Conservation (phyloP, 53 echinoderm and acorn worm species). For the Antedon mediterranea region DNA sequence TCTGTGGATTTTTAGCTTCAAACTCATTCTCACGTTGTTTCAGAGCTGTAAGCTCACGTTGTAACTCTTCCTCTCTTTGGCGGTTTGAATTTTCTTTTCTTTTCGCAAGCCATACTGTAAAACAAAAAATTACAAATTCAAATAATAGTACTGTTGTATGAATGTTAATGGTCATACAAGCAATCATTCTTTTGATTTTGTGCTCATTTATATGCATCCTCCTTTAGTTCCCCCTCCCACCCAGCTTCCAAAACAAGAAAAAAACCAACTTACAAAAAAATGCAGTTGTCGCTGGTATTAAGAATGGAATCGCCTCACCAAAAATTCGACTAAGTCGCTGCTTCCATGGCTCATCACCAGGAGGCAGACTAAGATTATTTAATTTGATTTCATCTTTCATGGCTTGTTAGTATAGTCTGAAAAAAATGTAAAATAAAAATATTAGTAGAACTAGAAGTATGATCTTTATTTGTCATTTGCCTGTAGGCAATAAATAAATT, state of each 20-base stretch:
- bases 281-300: slow-evolving; percentile 31
- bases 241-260: not conserved
- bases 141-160: too few relatives aligned
- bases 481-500: too few relatives aligned
- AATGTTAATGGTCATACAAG: too few relatives aligned
- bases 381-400: slow-evolving; percentile 3
- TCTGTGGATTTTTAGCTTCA: not conserved
- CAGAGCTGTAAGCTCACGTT: not conserved
- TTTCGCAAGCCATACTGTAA: not conserved
- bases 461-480: too few relatives aligned
- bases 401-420: too few relatives aligned
- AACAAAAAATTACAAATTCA: too few relatives aligned
- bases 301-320: slow-evolving; percentile 19
- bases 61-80: not conserved
- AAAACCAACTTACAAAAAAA: slow-evolving; percentile 30
- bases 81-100: not conserved
- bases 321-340: slow-evolving; percentile 16
- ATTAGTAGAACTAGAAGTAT: too few relatives aligned
- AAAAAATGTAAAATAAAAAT: too few relatives aligned
- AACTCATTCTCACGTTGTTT: not conserved
- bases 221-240: not conserved
- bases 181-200: too few relatives aligned
- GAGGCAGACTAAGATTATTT: slow-evolving; percentile 34
- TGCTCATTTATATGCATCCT: not conserved
- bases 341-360: slow-evolving; percentile 12